phyloP scores from a whole-genome alignment of 2,797 vertebrate species.

The Eurystomus glaucurus region DNA sequence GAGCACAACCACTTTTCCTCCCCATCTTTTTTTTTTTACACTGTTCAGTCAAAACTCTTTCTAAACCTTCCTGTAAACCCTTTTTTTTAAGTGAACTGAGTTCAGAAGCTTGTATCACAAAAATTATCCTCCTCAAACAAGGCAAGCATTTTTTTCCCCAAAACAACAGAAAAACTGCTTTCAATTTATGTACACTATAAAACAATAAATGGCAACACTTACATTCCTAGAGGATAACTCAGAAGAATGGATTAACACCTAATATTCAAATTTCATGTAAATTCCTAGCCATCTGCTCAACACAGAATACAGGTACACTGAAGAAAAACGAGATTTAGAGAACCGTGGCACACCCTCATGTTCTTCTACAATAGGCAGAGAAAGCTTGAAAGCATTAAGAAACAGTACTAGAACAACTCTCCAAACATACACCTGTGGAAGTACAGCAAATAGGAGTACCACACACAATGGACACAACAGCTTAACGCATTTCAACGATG shows the following conservation, averaged over 20 bases:
- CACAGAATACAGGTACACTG: neutral
- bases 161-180: neutral
- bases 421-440: neutral
- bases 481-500: neutral
- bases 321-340: neutral
- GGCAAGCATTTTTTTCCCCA: neutral
- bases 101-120: slow-evolving; percentile 36
- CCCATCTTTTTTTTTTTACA: neutral
- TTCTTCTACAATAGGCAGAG: neutral
- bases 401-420: neutral
- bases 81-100: neutral
- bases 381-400: neutral
- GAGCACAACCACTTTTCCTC: neutral
- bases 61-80: neutral
- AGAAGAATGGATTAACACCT: neutral
- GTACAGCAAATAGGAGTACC: neutral
- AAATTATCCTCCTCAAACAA: neutral
- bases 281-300: neutral
- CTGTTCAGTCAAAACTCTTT: neutral
- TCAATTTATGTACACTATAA: neutral
- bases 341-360: neutral
- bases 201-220: neutral
- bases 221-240: neutral
- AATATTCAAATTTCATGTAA: neutral
- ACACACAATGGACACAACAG: neutral